Conservation (phyloP, 2,113 vertebrate genomes). For the Alethe diademata region DNA sequence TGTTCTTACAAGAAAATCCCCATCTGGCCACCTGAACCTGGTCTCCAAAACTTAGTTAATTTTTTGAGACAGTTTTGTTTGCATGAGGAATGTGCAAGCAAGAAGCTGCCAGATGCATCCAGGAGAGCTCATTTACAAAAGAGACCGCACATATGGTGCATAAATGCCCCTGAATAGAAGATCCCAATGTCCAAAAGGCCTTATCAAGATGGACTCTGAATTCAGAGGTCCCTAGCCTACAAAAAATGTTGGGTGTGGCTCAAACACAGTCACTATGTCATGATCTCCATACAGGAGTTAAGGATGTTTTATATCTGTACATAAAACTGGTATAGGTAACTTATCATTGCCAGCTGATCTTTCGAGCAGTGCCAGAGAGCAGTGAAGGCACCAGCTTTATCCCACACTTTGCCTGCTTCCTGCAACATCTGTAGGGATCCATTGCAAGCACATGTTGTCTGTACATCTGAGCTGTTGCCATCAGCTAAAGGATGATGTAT, state of each 20-base stretch:
- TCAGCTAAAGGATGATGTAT: neutral
- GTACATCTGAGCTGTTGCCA: neutral
- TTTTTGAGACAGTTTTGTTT: neutral
- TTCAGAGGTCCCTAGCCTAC: neutral
- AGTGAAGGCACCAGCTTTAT: neutral
- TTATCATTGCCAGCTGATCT: neutral
- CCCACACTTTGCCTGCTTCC: neutral
- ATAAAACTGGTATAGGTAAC: neutral
- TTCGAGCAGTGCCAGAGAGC: neutral
- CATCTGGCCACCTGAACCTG: neutral
- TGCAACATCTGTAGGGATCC: neutral
- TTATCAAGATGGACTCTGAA: neutral
- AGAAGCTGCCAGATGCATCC: neutral
- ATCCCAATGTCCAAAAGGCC: neutral
- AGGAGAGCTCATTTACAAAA: neutral
- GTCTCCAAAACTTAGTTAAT: neutral
- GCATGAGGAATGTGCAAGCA: neutral
- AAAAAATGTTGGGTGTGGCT: neutral
- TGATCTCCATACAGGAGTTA: neutral
- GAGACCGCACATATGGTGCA: neutral
- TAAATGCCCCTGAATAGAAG: neutral
- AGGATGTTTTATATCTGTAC: neutral
- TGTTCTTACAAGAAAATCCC: neutral
- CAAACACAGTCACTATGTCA: neutral
- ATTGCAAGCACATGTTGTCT: neutral